Base-by-base conservation (phyloP, 2,113 vertebrate genomes). In the Recurvirostra avosetta region DNA sequence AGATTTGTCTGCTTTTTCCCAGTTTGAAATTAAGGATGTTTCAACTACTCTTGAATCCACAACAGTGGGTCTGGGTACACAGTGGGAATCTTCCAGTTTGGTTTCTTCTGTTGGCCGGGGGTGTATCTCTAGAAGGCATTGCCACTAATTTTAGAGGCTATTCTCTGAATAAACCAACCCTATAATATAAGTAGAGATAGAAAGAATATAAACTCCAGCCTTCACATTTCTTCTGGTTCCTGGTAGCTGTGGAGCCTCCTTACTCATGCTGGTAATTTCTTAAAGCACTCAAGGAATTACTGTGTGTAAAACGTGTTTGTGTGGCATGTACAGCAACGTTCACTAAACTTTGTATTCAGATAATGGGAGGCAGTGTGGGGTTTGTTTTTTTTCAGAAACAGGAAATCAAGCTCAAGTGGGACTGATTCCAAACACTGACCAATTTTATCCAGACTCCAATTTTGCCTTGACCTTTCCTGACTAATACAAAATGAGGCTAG, bases 401-500 rank as follows among this genome's bases (percentile, higher is more conserved):
- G 92, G 86, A 97, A 97, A 81, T 94, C 75, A 72, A 32, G 12
- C 86, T 92, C 84, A 93, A 96, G 88, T 95, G 93, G 88, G 95
- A 95, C 74, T 47, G 76, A 65, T 94, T 97, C 92, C 96, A 96
- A 95, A 95, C 80, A 95, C 75, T 95, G 94, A 97, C 92, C 93
- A 83, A 53, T 92, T 97, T 97, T 97, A 90, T 95, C 79, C 89
- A 90, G 47, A 80, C 90, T 96, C 80, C 74, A 95, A 8, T 85
- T 91, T 95, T 94, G 83, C 86, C 59, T 92, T 97, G 96, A 97
- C 96, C 95, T 97, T 97, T 97, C 86, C 88, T 98, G 96, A 97
- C 84, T 96, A 95, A 96, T 82, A 81, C 88, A 96, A 96, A 97
- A 96, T 65, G 75, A 95, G 56, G 45, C 67, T 94, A 45, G 67